Evolutionary conservation across 2,797 vertebrate genomes (phyloP).

Genomic region (Alosa sapidissima): DNA sequence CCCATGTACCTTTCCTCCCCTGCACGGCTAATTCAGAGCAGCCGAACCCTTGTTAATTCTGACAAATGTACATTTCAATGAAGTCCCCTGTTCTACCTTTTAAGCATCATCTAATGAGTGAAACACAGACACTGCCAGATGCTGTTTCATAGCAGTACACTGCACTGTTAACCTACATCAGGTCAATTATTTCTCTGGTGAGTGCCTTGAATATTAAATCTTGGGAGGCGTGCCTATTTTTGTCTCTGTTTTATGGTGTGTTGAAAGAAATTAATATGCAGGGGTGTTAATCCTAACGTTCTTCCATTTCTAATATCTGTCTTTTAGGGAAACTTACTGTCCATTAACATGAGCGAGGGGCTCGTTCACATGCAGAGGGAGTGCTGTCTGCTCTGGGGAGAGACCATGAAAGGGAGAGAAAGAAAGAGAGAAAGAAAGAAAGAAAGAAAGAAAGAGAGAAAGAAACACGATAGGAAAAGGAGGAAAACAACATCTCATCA

Average conservation of each 20-base stretch:
- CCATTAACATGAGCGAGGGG: neutral
- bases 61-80: neutral
- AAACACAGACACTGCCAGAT: neutral
- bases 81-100: neutral
- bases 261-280: neutral
- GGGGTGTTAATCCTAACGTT: neutral
- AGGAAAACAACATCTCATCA: neutral
- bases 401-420: neutral
- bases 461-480: no score
- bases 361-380: neutral
- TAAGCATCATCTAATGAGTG: neutral
- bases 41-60: neutral
- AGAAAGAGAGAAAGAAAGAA: neutral
- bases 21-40: neutral
- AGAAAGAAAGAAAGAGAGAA: neutral
- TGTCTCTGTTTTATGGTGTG: neutral
- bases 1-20: neutral
- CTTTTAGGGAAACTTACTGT: neutral
- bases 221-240: neutral
- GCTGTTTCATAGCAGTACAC: slow-evolving; percentile 5
- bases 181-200: slow-evolving; percentile 1
- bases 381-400: neutral
- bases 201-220: neutral
- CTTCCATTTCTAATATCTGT: neutral
- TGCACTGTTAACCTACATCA: neutral